These are phyloP conservation scores for Drosophila arizonae DNA, from an alignment of 1,140 invertebrate genomes.

Conservation along the genomic window DNA sequence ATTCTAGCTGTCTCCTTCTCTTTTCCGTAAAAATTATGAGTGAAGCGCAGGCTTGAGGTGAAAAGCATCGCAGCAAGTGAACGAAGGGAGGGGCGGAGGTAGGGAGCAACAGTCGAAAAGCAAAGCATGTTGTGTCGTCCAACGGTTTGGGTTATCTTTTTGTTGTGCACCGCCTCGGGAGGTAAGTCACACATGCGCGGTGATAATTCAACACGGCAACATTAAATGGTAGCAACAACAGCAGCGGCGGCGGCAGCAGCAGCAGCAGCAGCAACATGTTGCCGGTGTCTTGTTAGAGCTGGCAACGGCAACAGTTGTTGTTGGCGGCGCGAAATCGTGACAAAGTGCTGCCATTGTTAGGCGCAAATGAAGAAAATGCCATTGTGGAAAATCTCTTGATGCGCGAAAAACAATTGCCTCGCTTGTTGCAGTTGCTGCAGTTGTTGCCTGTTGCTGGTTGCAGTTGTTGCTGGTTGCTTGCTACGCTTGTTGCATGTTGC, in stretches of 20 bases:
- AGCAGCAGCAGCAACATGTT: conserved; percentile 59
- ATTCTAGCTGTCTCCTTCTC: background rate
- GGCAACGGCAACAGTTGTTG: conserved; percentile 20
- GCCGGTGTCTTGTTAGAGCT: conserved; percentile 74
- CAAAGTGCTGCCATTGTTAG: conserved; percentile 80
- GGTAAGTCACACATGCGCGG: conserved; percentile 76
- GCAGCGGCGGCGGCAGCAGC: conserved; percentile 14
- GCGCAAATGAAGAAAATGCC: conserved; percentile 81
- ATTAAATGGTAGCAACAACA: conserved; percentile 74
- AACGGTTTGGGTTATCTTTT: conserved; percentile 57
- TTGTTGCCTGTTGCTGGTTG: conserved; percentile 11
- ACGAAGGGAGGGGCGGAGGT: conserved; percentile 1
- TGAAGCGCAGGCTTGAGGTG: conserved; percentile 51
- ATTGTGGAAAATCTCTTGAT: conserved; percentile 69
- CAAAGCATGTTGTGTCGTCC: conserved; percentile 6
- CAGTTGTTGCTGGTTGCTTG: conserved; percentile 27
- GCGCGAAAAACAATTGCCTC: conserved; percentile 71
- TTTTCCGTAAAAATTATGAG: conserved; percentile 68
- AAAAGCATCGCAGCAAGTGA: conserved; percentile 68
- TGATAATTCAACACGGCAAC: conserved; percentile 74
- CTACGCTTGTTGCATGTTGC: conserved; percentile 44
- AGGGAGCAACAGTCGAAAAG: conserved; percentile 14
- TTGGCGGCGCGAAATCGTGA: conserved; percentile 69
- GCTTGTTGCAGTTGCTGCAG: conserved; percentile 43
- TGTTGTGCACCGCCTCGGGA: conserved; percentile 74